Evolutionary conservation across 2,797 vertebrate species (phyloP).

Genomic region (Rhinophrynus dorsalis): DNA sequence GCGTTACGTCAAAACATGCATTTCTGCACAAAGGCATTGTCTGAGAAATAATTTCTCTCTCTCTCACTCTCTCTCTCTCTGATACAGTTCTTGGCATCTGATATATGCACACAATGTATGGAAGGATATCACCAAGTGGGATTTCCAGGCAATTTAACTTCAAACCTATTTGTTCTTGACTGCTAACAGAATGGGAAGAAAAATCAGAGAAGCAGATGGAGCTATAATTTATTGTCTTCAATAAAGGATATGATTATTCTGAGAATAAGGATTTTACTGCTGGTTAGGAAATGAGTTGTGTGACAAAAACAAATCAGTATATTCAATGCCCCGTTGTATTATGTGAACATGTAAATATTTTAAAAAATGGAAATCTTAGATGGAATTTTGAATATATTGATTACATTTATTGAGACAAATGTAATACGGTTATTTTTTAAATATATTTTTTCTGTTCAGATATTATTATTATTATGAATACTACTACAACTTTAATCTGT

Average conservation of each 20-base stretch:
- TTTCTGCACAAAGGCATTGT: background rate
- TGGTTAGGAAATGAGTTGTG: slow-evolving; percentile 29
- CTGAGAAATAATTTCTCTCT: background rate
- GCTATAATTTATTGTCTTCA: slow-evolving; percentile 43
- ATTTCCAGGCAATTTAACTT: slow-evolving; percentile 44
- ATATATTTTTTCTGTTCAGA: too few species aligned
- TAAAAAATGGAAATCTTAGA: too few species aligned
- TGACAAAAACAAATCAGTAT: background rate
- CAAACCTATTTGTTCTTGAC: slow-evolving; percentile 30
- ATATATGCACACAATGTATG: slow-evolving; percentile 15
- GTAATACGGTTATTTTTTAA: too few species aligned
- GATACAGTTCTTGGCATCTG: background rate
- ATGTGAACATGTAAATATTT: too few species aligned
- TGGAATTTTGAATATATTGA: too few species aligned
- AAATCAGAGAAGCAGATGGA: slow-evolving; percentile 28
- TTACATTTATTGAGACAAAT: too few species aligned
- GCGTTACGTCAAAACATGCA: too few species aligned
- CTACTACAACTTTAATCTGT: too few species aligned
- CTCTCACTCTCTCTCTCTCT: background rate
- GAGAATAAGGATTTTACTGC: slow-evolving; percentile 29
- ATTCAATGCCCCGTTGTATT: background rate
- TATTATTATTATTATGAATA: too few species aligned
- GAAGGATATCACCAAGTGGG: slow-evolving; percentile 19
- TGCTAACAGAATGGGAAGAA: slow-evolving; percentile 9
- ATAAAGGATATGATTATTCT: slow-evolving; percentile 48